Evolutionary conservation across 2,888 invertebrate species (phyloP), one percentile per base, ranked within the genome.

Genomic region (Nyleta sp.): DNA sequence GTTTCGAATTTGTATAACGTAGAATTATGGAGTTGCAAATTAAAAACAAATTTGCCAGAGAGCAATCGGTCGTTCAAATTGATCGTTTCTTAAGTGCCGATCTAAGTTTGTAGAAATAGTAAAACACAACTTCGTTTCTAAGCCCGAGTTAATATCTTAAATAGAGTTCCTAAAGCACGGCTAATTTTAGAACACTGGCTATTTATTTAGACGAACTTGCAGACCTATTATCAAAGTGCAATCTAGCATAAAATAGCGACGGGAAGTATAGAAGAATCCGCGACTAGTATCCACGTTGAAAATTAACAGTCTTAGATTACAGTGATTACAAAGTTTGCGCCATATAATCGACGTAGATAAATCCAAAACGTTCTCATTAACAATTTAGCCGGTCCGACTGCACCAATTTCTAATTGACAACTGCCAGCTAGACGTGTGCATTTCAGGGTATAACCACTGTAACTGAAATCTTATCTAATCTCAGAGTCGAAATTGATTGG

Each of bases 201-300:
- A 78, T 78, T 68, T 75, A 75, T 68, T 68, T 68, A 68, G 64
- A 28, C 44, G 11, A 60, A 67, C 57, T 68, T 48, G 28, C 20
- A 57, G 44, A 60, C 78, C 78, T 70, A 48, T 70, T 68, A 78
- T 70, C 78, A 74, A 68, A 65, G 24, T 59, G 74, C 71, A 78
- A 74, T 74, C 74, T 74, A 65, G 71, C 28, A 70, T 50, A 46
- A 77, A 72, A 67, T 53, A 59, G 35, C 17, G 15, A 11, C 17
- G 7, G 44, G 62, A 62, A 60, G 57, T 78, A 64, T 71, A 67
- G 71, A 46, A 72, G 65, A 74, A 68, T 75, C 73, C 71, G 78
- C 28, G 35, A 8, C 7, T 8, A 15, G 52, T 13, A 53, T 50
- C 10, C 46, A 46, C 53, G 46, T 17, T 33, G 46, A 42, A 68